Evolutionary conservation across 2,797 vertebrate species (phyloP).

Genomic region (Meriones psammophilus): DNA sequence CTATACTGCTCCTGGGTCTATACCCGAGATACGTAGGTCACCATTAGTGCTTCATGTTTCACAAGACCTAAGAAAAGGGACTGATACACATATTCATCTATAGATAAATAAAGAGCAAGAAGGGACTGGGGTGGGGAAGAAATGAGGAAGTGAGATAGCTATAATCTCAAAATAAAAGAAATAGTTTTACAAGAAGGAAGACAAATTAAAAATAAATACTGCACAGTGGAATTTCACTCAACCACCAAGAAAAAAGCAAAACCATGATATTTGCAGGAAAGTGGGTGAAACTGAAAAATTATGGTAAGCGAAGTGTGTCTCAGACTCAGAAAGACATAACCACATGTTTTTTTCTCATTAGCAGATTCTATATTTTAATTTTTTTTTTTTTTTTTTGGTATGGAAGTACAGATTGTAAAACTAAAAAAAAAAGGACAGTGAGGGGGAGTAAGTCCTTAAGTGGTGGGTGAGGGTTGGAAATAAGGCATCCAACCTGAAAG

Average conservation of each 20-base stretch:
- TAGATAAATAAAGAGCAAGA: background rate
- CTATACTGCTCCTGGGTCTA: too few species aligned
- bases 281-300: background rate
- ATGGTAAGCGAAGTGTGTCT: background rate
- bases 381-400: background rate
- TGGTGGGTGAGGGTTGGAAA: too few species aligned
- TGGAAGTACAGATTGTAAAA: background rate
- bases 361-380: background rate
- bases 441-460: background rate
- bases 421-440: background rate
- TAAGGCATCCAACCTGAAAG: background rate
- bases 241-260: background rate
- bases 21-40: too few species aligned
- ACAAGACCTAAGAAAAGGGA: background rate
- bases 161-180: background rate
- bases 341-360: background rate
- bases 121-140: background rate
- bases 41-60: background rate
- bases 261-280: background rate
- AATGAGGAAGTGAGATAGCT: background rate
- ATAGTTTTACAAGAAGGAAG: background rate
- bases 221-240: background rate
- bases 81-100: background rate
- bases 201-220: background rate
- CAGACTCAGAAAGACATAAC: background rate